Percentiles rank a stretch among this genome's conserved stretches.
These are phyloP conservation scores for Ia io DNA, from an alignment of 2,113 vertebrate species.

Conservation along the genomic window DNA sequence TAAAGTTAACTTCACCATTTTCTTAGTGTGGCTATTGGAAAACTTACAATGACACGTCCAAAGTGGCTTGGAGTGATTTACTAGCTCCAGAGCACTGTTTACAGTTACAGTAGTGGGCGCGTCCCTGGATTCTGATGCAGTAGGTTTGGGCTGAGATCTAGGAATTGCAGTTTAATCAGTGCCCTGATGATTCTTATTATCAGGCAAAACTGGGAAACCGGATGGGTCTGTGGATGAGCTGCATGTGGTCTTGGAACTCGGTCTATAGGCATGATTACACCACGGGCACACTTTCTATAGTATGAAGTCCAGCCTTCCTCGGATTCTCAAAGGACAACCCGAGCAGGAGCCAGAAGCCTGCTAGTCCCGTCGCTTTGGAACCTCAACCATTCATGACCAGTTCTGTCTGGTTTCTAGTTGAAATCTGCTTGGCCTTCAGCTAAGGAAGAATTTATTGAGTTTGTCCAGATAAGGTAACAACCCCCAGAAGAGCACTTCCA, in stretches of 20 bases:
- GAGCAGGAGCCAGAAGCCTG: not conserved
- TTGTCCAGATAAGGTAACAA: not conserved
- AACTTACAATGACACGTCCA: not conserved
- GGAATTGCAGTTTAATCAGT: not conserved
- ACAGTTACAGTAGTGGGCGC: not conserved
- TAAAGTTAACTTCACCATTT: not conserved
- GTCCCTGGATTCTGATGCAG: not conserved
- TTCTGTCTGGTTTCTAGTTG: not conserved
- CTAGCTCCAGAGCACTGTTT: not conserved
- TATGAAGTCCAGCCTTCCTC: not conserved
- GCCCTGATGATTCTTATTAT: not conserved
- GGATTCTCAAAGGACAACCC: not conserved
- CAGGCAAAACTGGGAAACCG: not conserved
- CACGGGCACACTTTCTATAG: rapidly evolving
- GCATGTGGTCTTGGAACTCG: not conserved
- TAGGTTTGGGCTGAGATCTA: not conserved
- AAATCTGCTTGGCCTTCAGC: not conserved
- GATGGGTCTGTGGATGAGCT: not conserved
- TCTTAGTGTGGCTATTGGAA: not conserved
- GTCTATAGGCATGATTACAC: not conserved
- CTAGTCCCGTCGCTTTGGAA: not conserved
- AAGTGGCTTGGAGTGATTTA: not conserved
- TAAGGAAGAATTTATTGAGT: not conserved
- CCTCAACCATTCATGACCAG: not conserved
- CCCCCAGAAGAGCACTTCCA: not conserved